Evolutionary conservation across 2,888 invertebrate species (phyloP).

Genomic region (Drosophila lutescens): DNA sequence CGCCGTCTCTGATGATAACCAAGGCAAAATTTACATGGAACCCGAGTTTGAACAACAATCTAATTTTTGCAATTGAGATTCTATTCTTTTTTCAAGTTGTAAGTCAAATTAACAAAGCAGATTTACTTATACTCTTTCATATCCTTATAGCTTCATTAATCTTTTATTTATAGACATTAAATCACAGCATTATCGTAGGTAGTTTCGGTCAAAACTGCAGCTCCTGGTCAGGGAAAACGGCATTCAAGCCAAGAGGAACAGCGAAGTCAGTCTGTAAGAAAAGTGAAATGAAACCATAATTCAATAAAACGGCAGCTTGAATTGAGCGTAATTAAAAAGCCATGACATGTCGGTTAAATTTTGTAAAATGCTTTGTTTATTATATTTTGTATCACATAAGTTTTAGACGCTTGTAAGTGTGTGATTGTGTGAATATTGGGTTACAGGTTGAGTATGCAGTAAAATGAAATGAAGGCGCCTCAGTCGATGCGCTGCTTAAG

Average conservation of each 20-base stretch:
- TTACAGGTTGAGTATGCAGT: constrained; percentile 39
- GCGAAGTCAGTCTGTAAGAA: constrained; percentile 71
- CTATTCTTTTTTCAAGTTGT: too few relatives aligned
- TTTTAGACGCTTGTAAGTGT: constrained; percentile 42
- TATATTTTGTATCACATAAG: constrained; percentile 52
- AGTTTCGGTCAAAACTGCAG: neutral
- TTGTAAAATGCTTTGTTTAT: constrained; percentile 41
- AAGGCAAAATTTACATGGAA: too few relatives aligned
- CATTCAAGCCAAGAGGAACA: constrained; percentile 66
- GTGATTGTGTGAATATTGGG: constrained; percentile 40
- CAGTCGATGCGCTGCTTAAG: constrained; percentile 24
- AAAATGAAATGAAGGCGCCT: constrained; percentile 41
- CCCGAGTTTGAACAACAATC: too few relatives aligned
- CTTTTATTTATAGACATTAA: constrained; percentile 14
- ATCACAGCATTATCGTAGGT: constrained; percentile 57
- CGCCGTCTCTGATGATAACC: too few relatives aligned
- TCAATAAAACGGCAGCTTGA: neutral
- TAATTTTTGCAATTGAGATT: too few relatives aligned
- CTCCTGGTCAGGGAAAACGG: neutral
- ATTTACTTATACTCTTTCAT: neutral
- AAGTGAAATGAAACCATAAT: neutral
- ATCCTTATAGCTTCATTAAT: neutral
- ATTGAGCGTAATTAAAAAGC: constrained; percentile 15
- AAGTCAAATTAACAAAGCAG: neutral
- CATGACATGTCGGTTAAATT: constrained; percentile 21